Evolutionary conservation across 1,140 invertebrate genomes (phyloP).

Genomic region (Telenomus remus): DNA sequence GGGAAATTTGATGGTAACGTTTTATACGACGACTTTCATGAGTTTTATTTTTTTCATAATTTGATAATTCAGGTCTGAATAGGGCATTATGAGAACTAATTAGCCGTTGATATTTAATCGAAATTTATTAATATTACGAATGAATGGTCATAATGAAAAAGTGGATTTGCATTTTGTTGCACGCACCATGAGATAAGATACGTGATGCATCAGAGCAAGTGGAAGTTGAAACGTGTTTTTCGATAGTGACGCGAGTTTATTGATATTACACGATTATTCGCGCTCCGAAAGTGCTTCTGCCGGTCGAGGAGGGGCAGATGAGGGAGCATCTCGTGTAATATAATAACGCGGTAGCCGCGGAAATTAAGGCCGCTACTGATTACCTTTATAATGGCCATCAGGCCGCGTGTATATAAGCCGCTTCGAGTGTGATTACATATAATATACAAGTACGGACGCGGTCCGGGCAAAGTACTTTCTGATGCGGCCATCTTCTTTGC

Average conservation of each 20-base stretch:
- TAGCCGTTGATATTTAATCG: too few relatives aligned
- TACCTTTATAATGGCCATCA: slow-evolving; percentile 60
- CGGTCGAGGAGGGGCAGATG: slow-evolving; percentile 25
- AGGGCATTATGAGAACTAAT: too few relatives aligned
- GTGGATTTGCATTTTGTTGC: not conserved
- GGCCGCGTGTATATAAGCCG: slow-evolving; percentile 47
- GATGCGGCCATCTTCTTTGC: slow-evolving; percentile 44
- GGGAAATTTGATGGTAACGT: too few relatives aligned
- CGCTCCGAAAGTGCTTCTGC: slow-evolving; percentile 42
- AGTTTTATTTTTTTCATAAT: too few relatives aligned
- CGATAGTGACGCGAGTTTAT: slow-evolving; percentile 41
- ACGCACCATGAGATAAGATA: slow-evolving; percentile 1
- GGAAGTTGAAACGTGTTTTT: slow-evolving; percentile 34
- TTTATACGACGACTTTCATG: too few relatives aligned
- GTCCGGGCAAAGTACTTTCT: slow-evolving; percentile 53
- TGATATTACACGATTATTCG: slow-evolving; percentile 58
- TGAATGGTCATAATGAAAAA: too few relatives aligned
- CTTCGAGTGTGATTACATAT: slow-evolving; percentile 52
- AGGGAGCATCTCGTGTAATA: slow-evolving; percentile 54
- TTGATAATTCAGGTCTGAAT: too few relatives aligned
- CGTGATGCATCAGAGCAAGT: not conserved
- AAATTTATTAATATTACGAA: too few relatives aligned
- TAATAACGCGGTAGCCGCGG: slow-evolving; percentile 59
- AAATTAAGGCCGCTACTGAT: slow-evolving; percentile 60
- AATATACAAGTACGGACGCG: slow-evolving; percentile 53